phyloP scores from a whole-genome alignment of 2,113 vertebrate species.

The Dicrurus megarhynchus region DNA sequence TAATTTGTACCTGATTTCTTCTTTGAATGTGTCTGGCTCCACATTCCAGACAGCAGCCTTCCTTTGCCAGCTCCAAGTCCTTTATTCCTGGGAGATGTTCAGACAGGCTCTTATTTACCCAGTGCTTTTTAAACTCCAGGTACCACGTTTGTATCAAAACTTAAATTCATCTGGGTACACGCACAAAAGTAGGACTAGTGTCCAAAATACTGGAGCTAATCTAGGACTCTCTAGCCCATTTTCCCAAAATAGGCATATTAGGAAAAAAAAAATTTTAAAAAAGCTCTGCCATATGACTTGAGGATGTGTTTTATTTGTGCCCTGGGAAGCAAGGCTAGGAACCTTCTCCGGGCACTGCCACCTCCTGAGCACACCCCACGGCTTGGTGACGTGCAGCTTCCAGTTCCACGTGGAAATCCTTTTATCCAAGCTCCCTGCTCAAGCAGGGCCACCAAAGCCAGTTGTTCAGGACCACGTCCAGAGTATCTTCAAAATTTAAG shows the following conservation, averaged over 20 bases:
- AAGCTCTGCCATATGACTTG: background rate
- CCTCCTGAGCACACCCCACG: background rate
- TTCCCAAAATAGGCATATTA: conserved; percentile 53
- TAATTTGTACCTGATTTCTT: background rate
- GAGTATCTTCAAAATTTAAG: background rate
- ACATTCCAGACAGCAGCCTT: background rate
- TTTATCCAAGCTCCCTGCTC: background rate
- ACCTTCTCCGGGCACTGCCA: background rate
- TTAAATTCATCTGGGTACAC: background rate
- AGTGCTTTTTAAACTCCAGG: background rate
- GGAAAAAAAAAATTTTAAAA: background rate
- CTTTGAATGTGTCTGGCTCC: background rate
- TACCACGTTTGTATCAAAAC: background rate
- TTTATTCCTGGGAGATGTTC: background rate
- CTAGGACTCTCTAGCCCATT: conserved; percentile 63
- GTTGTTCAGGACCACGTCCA: background rate
- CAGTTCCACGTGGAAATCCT: background rate
- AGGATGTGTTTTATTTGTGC: conserved; percentile 20
- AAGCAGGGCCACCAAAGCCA: background rate
- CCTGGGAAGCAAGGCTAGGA: conserved; percentile 41
- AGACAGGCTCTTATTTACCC: conserved; percentile 1
- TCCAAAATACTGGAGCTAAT: conserved; percentile 61
- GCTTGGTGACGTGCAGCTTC: background rate
- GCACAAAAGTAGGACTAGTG: conserved; percentile 44
- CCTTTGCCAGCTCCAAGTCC: background rate